A percentile compares a stretch with the other conserved stretches of the same genome.
phyloP scores from a whole-genome alignment of 2,797 vertebrate genomes.

The Micromesistius poutassou region DNA sequence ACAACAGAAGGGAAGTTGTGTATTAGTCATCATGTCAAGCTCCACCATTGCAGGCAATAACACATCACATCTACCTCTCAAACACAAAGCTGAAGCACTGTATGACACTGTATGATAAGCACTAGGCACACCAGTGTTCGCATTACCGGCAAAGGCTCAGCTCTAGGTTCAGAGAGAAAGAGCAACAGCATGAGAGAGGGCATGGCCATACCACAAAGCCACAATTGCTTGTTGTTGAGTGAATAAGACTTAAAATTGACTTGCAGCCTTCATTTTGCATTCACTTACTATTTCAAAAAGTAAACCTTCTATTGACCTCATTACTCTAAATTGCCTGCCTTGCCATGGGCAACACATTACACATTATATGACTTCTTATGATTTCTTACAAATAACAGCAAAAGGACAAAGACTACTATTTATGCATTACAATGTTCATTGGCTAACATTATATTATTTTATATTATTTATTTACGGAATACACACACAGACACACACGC shows the following conservation, averaged over 20 bases:
- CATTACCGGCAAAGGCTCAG: background rate
- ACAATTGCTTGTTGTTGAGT: slow-evolving; percentile 52
- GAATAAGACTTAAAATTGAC: slow-evolving; percentile 52
- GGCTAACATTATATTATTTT: too few relatives aligned
- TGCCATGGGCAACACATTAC: background rate
- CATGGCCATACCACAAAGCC: slow-evolving; percentile 57
- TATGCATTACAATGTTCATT: background rate
- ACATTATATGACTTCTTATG: background rate
- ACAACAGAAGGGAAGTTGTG: slow-evolving; percentile 21
- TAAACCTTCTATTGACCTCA: slow-evolving; percentile 35
- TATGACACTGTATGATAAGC: slow-evolving; percentile 36
- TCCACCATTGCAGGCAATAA: slow-evolving; percentile 9
- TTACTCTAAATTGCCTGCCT: slow-evolving; percentile 11
- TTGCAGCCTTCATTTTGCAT: slow-evolving; percentile 27
- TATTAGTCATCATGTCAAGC: slow-evolving; percentile 30
- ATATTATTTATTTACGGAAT: too few relatives aligned
- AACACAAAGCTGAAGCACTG: slow-evolving; percentile 22
- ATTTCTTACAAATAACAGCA: background rate
- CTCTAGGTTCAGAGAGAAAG: background rate
- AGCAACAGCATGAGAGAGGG: slow-evolving; percentile 18
- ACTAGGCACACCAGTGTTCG: slow-evolving; percentile 22
- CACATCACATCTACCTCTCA: slow-evolving; percentile 27
- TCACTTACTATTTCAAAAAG: slow-evolving; percentile 53
- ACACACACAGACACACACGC: too few relatives aligned
- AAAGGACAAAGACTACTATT: background rate